phyloP scores from a whole-genome alignment of 2,888 invertebrate genomes.

The Scaptomyza parva region DNA sequence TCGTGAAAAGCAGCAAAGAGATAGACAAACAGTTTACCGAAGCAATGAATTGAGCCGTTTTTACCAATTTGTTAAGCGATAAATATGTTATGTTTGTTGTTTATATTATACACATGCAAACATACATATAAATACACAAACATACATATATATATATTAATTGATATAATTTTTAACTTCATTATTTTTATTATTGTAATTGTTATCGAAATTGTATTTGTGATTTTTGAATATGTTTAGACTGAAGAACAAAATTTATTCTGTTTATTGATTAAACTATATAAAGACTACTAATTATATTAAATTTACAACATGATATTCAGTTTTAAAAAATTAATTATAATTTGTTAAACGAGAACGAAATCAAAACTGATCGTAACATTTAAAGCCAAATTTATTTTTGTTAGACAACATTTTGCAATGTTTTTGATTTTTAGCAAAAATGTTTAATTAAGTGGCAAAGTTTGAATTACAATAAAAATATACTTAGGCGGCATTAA shows the following conservation, averaged over 20 bases:
- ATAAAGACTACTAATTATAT: conserved; percentile 62
- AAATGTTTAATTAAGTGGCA: conserved; percentile 55
- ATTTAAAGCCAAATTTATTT: conserved; percentile 61
- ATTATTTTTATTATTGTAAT: conserved; percentile 79
- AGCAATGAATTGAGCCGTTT: conserved; percentile 28
- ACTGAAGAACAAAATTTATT: conserved; percentile 79
- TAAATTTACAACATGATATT: conserved; percentile 57
- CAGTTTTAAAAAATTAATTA: conserved; percentile 57
- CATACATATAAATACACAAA: conserved; percentile 22
- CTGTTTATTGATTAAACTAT: conserved; percentile 61
- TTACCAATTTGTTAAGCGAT: conserved; percentile 43
- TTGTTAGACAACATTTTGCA: conserved; percentile 48
- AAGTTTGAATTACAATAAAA: conserved; percentile 71
- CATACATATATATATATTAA: conserved; percentile 49
- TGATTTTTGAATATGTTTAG: conserved; percentile 80
- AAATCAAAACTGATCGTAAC: conserved; percentile 49
- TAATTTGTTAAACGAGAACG: conserved; percentile 47
- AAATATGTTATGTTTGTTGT: conserved; percentile 56
- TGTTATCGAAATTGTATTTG: conserved; percentile 80
- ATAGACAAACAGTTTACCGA: conserved; percentile 19
- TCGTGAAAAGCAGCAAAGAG: conserved; percentile 53
- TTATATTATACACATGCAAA: conserved; percentile 49
- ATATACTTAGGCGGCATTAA: conserved; percentile 77
- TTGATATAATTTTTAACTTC: conserved; percentile 67
- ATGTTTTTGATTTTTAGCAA: conserved; percentile 52